phyloP scores from a whole-genome alignment of 2,113 vertebrate genomes.

The Crotalus horridus region DNA sequence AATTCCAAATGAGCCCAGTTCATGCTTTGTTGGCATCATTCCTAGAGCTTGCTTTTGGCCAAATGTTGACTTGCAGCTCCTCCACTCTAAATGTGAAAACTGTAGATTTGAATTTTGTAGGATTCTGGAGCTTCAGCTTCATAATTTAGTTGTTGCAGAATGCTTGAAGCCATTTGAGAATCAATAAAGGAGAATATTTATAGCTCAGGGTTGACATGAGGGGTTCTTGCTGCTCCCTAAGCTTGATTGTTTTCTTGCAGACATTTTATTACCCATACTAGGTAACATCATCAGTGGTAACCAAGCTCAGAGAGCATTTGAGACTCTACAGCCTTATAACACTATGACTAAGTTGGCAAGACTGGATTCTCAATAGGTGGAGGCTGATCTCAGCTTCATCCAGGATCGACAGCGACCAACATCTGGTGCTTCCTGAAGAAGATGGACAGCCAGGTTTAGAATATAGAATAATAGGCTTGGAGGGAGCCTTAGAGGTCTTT shows the following conservation, averaged over 20 bases:
- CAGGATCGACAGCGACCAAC: neutral
- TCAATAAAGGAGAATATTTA: neutral
- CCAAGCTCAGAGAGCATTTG: no score
- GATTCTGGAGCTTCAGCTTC: neutral
- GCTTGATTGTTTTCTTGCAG: neutral
- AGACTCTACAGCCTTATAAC: neutral
- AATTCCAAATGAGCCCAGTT: neutral
- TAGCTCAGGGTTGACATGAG: neutral
- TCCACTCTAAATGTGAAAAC: neutral
- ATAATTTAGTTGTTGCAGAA: neutral
- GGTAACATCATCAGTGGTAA: no score
- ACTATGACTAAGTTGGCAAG: neutral
- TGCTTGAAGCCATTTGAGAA: neutral
- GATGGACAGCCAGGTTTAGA: neutral
- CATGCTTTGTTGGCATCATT: slow-evolving; percentile 3
- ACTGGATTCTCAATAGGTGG: neutral
- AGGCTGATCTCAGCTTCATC: neutral
- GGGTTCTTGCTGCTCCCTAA: neutral
- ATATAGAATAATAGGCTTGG: no score
- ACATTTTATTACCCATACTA: neutral
- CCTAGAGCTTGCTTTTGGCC: slow-evolving; percentile 23
- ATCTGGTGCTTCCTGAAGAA: neutral
- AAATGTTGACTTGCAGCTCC: slow-evolving; percentile 18
- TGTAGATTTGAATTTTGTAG: slow-evolving; percentile 13
- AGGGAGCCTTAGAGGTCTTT: no score